These are phyloP conservation scores for Ictidomys tridecemlineatus DNA, from an alignment of 2,113 vertebrate species.

Conservation along the genomic window DNA sequence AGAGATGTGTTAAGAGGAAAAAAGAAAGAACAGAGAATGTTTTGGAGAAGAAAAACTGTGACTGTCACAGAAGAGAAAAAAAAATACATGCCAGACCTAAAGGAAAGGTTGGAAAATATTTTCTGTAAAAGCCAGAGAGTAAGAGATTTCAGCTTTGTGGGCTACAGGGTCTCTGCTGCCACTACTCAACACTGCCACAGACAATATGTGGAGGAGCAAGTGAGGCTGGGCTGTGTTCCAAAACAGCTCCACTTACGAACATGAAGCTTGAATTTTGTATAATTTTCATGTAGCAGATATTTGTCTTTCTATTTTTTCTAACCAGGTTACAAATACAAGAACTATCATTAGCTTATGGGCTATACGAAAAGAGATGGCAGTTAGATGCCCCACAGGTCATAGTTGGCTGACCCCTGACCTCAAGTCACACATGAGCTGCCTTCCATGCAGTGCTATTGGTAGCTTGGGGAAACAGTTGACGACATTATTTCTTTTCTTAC, in stretches of 20 bases:
- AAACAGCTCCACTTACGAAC: background rate
- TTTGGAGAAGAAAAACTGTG: background rate
- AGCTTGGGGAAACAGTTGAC: background rate
- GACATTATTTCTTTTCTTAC: background rate
- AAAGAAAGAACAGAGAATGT: constrained; percentile 45
- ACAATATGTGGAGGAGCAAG: background rate
- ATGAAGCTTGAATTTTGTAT: background rate
- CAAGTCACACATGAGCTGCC: background rate
- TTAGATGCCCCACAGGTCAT: no score
- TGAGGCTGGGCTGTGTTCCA: background rate
- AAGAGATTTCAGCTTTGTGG: background rate
- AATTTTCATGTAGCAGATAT: background rate
- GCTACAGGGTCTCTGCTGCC: background rate
- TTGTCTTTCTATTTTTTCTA: background rate
- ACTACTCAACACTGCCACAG: background rate
- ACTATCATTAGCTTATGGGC: background rate
- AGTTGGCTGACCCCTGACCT: background rate
- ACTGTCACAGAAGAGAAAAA: background rate
- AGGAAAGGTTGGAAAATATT: background rate
- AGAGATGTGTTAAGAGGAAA: background rate
- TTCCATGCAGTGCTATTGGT: background rate
- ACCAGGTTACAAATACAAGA: background rate
- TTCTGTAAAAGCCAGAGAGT: background rate
- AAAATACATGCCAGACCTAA: background rate
- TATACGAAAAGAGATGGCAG: background rate